Base-by-base conservation (phyloP, 2,113 vertebrate species). In the Meleagris gallopavo region DNA sequence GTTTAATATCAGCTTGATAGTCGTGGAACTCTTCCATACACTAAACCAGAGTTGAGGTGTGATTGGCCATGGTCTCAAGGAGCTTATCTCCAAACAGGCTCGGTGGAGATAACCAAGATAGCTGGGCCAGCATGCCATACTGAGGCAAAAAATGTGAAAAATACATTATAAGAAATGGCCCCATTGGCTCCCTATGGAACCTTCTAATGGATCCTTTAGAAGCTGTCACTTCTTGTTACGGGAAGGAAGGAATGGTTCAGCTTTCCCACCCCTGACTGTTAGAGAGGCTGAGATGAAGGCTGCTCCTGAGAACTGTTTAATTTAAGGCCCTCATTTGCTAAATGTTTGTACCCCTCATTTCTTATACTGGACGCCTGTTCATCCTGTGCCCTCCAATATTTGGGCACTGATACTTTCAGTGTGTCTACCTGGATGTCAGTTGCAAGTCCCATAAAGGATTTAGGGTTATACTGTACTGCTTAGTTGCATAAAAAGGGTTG, bases 191-290 rank as follows among this genome's bases (percentile, higher is more conserved):
- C 89, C 83, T 5, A 4, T 76, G 86, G 81, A 78, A 75, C 34
- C 81, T 77, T 75, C 89, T 92, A 89, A 95, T 89, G 74, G 83
- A 72, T 67, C 57, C 78, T 87, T 96, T 91, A 93, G 66, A 32
- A 91, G 78, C 74, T 92, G 89, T 91, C 94, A 82, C 70, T 95
- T 86, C 84, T 85, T 12, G 30, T 95, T 95, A 65, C 2, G 9
- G 60, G 81, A 75, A 64, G 46, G 32, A 36, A 64, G 57, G 66
- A 87, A 82, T 7, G 43, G 38, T 72, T 84, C 78, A 67, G 77
- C 66, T 87, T 88, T 75, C 46, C 57, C 66, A 74, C 2, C 70
- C 57, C 48, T 75, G 82, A 87, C 57, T 84, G 84, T 78, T 65
- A 62, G 62, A 30, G 52, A 52, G 54, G 13, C 19, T 8, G 4